These are phyloP conservation scores for Pogonocichla stellata DNA, from an alignment of 2,113 vertebrate species.

Conservation along the genomic window DNA sequence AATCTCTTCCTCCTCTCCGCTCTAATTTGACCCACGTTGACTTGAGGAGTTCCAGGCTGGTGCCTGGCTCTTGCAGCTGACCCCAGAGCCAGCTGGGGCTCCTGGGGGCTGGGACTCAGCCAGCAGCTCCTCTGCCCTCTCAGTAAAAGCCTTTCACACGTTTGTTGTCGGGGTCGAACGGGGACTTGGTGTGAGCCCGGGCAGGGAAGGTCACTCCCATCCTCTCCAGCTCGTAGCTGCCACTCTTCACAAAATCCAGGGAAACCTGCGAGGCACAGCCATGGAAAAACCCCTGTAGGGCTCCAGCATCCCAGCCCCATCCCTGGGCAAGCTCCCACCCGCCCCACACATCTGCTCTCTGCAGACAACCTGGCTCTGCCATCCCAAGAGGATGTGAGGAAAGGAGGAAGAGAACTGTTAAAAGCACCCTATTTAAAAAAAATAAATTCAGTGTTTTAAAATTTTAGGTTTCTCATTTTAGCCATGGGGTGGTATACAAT, in stretches of 20 bases:
- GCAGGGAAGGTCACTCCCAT: slow-evolving; percentile 88
- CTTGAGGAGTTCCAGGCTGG: fast-evolving
- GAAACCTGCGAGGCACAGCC: slow-evolving; percentile 76
- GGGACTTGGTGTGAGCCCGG: slow-evolving; percentile 86
- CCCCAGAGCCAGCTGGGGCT: not conserved
- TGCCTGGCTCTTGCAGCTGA: not conserved
- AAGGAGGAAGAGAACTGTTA: not conserved
- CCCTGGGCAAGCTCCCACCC: not conserved
- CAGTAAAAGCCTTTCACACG: slow-evolving; percentile 88
- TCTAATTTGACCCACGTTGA: not conserved
- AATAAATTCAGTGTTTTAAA: not conserved
- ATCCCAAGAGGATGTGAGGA: fast-evolving
- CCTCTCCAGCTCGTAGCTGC: slow-evolving; percentile 86
- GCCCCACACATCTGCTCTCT: not conserved
- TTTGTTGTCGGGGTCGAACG: slow-evolving; percentile 92
- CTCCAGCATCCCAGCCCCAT: not conserved
- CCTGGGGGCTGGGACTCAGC: not conserved
- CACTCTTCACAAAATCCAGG: slow-evolving; percentile 84
- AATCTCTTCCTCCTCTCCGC: not conserved
- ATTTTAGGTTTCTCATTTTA: not conserved
- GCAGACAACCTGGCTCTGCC: not conserved
- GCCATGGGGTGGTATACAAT: fast-evolving
- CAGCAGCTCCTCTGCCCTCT: not conserved
- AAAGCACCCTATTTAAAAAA: not conserved
- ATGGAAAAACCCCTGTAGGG: fast-evolving